Conservation (phyloP, 2,797 vertebrate genomes). For the Malurus splendens region DNA sequence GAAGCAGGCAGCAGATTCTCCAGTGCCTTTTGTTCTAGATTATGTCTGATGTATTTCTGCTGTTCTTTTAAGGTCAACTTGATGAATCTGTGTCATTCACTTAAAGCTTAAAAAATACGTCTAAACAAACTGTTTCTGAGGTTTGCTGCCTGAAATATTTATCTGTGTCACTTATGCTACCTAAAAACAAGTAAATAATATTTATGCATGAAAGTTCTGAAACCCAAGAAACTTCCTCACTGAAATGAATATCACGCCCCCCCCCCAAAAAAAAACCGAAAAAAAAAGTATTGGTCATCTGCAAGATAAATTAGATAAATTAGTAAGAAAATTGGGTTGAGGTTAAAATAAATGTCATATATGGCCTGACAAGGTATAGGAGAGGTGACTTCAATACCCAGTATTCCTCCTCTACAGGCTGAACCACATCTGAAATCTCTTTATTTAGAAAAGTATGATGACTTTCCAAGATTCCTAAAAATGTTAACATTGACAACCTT, state of each 20-base stretch:
- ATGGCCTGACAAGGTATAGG: background rate
- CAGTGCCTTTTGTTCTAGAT: background rate
- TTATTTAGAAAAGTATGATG: background rate
- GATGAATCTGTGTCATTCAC: background rate
- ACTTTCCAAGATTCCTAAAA: background rate
- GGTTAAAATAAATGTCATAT: background rate
- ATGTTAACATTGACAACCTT: background rate
- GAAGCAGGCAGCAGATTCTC: background rate
- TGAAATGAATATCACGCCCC: background rate
- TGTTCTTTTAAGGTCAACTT: background rate
- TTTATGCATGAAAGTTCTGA: background rate
- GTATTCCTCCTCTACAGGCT: background rate
- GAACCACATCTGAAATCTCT: background rate
- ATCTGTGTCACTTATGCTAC: background rate
- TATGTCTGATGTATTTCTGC: background rate
- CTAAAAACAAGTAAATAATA: background rate
- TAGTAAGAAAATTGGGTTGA: background rate
- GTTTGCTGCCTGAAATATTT: background rate
- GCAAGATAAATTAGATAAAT: background rate
- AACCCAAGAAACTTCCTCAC: fast-evolving
- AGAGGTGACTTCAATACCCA: background rate
- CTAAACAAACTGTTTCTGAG: background rate
- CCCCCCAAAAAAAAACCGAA: background rate
- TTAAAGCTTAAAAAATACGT: background rate
- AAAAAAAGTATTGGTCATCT: background rate